Base-by-base conservation (phyloP, 2,797 vertebrate genomes). In the Antennarius maculatus region DNA sequence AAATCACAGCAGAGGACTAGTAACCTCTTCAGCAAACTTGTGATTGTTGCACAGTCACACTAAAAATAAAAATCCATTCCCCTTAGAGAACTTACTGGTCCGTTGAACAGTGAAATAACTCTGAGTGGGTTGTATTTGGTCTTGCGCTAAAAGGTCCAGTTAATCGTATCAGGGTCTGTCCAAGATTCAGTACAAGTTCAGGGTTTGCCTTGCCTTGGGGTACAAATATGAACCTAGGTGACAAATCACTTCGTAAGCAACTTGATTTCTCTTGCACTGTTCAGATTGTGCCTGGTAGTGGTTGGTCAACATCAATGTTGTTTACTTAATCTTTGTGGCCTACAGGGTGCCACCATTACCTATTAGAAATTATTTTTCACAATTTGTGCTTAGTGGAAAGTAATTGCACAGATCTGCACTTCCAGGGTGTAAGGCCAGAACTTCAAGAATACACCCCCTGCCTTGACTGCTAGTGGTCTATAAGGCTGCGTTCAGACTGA, bases 91-190 rank as follows among this genome's bases (percentile, higher is more conserved):
- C 74, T 83, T 84, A 66, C 88, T 92, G 92, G 91, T 92, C 91
- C 91, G 90, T 56, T 92, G 91, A 89, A 89, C 92, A 89, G 89
- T 91, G 89, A 93, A 92, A 93, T 92, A 88, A 89, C 85, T 10
- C 85, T 10, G 82, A 83, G 80, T 68, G 63, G 66, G 66, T 66
- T 81, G 79, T 60, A 56, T 62, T 46, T 64, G 82, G 71, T 61
- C 56, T 67, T 70, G 65, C 69, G 56, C 78, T 84, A 79, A 86
- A 84, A 79, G 75, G 77, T 83, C 79, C 83, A 77, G 82, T 86
- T 88, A 87, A 91, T 86, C 59, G 66, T 66, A 82, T 87, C 79
- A 71, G 23, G 62, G 66, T 72, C 69, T 67, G 61, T 76, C 74
- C 76, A 58, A 71, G 70, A 77, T 64, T 42, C 16, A 71, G 71